Evolutionary conservation across 1,140 invertebrate genomes (phyloP).

Genomic region (Bombus vancouverensis): DNA sequence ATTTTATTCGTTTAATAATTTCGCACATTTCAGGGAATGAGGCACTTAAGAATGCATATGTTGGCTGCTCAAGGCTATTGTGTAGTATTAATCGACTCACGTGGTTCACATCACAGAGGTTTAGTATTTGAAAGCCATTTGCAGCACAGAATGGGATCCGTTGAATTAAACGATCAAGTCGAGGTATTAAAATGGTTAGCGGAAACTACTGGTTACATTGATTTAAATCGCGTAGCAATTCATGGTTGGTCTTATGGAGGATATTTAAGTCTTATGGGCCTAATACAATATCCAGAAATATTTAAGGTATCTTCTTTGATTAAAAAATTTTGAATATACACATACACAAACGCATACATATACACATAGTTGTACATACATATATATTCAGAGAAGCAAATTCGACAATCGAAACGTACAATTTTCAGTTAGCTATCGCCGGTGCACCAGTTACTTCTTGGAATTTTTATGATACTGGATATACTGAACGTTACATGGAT

Average conservation of each 20-base stretch:
- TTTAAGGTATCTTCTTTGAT: constrained; percentile 87
- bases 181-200: constrained; percentile 96
- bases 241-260: constrained; percentile 99
- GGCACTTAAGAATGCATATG: constrained; percentile 96
- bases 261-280: constrained; percentile 92
- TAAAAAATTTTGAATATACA: not conserved
- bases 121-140: constrained; percentile 95
- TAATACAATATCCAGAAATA: constrained; percentile 91
- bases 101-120: constrained; percentile 96
- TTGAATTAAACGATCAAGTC: constrained; percentile 98
- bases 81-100: constrained; percentile 96
- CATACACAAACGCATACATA: not conserved
- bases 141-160: constrained; percentile 94
- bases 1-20: not conserved
- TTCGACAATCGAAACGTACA: not conserved
- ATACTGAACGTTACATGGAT: constrained; percentile 99
- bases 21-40: constrained; percentile 87
- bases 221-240: constrained; percentile 95
- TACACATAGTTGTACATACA: not conserved
- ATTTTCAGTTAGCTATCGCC: constrained; percentile 90
- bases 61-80: constrained; percentile 97
- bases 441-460: constrained; percentile 99
- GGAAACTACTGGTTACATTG: constrained; percentile 92
- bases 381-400: not conserved
- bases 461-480: constrained; percentile 96